A percentile compares a stretch with the other conserved stretches of the same genome.
These are phyloP conservation scores for Heliconius ismenius DNA, from an alignment of 2,888 invertebrate genomes.

Conservation along the genomic window DNA sequence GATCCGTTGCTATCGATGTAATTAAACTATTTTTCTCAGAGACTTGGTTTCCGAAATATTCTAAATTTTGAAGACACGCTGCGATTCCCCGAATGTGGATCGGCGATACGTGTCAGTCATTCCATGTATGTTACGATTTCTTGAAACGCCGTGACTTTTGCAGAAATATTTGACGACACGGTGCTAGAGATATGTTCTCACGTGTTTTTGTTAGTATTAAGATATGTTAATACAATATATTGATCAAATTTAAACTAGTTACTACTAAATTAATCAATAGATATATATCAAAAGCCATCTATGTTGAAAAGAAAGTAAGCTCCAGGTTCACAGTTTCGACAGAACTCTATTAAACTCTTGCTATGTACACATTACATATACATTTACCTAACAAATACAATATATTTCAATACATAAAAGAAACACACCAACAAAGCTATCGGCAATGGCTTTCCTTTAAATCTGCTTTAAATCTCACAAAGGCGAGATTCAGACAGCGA, in stretches of 20 bases:
- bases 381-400: neutral
- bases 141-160: slow-evolving; percentile 68
- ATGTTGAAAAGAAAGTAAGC: neutral
- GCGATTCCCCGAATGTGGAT: slow-evolving; percentile 66
- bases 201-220: slow-evolving; percentile 54
- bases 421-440: slow-evolving; percentile 4
- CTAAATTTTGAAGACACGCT: slow-evolving; percentile 60
- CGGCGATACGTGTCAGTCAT: slow-evolving; percentile 76
- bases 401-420: slow-evolving; percentile 10
- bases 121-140: slow-evolving; percentile 75
- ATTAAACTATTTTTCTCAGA: slow-evolving; percentile 54
- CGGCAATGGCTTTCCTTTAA: neutral
- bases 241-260: neutral
- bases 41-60: slow-evolving; percentile 58
- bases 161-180: slow-evolving; percentile 75
- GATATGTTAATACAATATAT: neutral
- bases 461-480: slow-evolving; percentile 31
- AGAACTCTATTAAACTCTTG: neutral
- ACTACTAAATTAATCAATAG: neutral
- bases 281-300: neutral
- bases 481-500: slow-evolving; percentile 41
- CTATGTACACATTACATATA: neutral
- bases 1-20: slow-evolving; percentile 43
- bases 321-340: neutral
- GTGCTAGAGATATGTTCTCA: slow-evolving; percentile 62